A percentile compares a stretch with the other conserved stretches of the same genome.
Evolutionary conservation across 2,113 vertebrate genomes (phyloP).

Genomic region (Anhinga rufa): DNA sequence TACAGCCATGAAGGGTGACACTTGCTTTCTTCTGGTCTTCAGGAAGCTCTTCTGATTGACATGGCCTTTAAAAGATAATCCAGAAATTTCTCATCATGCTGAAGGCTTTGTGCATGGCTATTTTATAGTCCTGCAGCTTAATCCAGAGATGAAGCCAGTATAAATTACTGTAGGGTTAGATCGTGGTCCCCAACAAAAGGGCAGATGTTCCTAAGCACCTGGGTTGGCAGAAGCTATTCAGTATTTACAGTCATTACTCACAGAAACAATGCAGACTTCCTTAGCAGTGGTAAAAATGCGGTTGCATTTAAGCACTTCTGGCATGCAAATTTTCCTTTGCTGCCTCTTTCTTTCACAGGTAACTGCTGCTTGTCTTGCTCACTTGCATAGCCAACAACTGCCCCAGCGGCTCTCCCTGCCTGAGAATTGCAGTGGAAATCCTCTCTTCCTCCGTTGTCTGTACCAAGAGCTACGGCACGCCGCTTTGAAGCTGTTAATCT

Average conservation of each 20-base stretch:
- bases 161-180: neutral
- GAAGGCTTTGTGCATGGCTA: neutral
- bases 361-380: neutral
- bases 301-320: neutral
- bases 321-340: neutral
- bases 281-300: neutral
- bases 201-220: neutral
- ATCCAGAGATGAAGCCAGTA: neutral
- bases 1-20: neutral
- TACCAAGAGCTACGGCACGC: neutral
- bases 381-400: neutral
- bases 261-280: neutral
- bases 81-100: neutral
- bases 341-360: neutral
- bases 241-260: neutral
- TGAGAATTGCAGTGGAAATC: neutral
- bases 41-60: neutral
- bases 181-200: neutral
- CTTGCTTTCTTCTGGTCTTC: neutral
- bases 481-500: neutral
- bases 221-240: neutral
- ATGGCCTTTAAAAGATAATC: neutral
- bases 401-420: neutral
- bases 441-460: neutral
- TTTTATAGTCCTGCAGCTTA: neutral